These are phyloP conservation scores for Oriolus oriolus DNA, from an alignment of 2,113 vertebrate species.

Conservation along the genomic window DNA sequence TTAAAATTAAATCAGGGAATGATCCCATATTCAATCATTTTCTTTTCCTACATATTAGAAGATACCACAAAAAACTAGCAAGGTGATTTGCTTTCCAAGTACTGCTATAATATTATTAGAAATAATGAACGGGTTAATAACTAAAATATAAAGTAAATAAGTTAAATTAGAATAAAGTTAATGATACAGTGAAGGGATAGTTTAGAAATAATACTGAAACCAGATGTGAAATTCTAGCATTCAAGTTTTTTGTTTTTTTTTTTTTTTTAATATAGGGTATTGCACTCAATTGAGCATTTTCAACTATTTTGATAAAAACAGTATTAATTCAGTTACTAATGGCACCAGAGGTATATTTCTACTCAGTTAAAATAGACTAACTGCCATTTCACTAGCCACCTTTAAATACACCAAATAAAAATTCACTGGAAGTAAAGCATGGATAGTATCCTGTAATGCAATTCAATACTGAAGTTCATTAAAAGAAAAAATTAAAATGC, in stretches of 20 bases:
- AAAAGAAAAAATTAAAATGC: neutral
- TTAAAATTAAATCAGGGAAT: neutral
- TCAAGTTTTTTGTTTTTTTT: neutral
- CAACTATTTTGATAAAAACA: neutral
- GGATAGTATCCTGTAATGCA: neutral
- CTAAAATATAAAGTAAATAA: neutral
- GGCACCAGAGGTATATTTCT: neutral
- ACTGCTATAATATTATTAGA: neutral
- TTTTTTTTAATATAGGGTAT: neutral
- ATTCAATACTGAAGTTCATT: neutral
- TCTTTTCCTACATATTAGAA: neutral
- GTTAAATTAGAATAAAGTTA: neutral
- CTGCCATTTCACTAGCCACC: neutral
- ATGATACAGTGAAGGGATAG: neutral
- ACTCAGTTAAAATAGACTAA: neutral
- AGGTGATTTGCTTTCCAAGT: neutral
- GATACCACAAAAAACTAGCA: neutral
- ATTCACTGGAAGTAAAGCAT: neutral
- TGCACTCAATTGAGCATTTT: neutral
- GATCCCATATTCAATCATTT: neutral
- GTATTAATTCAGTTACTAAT: neutral
- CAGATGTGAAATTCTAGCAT: neutral
- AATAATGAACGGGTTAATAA: neutral
- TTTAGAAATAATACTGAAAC: neutral
- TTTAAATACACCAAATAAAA: neutral